Evolutionary conservation across 1,140 invertebrate species (phyloP), one percentile per base, ranked within the genome.

Genomic region (Drosophila azteca): DNA sequence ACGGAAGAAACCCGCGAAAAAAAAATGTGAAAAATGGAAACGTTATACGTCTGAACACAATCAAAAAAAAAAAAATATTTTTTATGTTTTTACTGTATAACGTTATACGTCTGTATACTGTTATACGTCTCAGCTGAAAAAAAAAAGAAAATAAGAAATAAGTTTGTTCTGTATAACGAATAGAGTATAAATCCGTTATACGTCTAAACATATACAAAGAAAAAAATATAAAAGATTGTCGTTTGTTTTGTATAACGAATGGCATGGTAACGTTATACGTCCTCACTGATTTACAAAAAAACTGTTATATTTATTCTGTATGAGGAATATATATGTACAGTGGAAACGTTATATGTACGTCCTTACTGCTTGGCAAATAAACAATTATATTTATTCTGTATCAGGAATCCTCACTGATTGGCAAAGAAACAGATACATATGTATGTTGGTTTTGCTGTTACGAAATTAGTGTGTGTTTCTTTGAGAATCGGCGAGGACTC

Each of bases 41-140:
- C 78, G 78, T 80, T 72, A 81, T 80, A 80, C 78, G 78, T 52
- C 65, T 66, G 78, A 31, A 60, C 55, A 41, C 26, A 65, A 48
- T 58, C 24, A 44, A 48, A 31, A 9, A 35, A 65, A 50, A 29
- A 9, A 11, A 46, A 26, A 9, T 17, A 17, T 55, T 35, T 62
- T 17, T 7, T 17, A 13, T 13, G 24, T 6, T 20, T 26, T 15
- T 7, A n/a, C 11, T 31, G 15, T 50, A 17, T 17, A 35, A 39
- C 29, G 8, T 13, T 2, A 41, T 11, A 3, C 15, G 3, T 35
- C 9, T 4, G 31, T 35, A 17, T n/a, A 44, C 6, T 5, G 20
- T 17, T 24, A 9, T 55, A 20, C 24, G 53, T 49, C 17, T 35
- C 17, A 46, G 11, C 46, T 22, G 39, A n/a, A 5, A 20, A 17